Percentiles rank a stretch among this genome's conserved stretches.
Evolutionary conservation across 2,797 vertebrate species (phyloP).

Genomic region (Gouania willdenowi): DNA sequence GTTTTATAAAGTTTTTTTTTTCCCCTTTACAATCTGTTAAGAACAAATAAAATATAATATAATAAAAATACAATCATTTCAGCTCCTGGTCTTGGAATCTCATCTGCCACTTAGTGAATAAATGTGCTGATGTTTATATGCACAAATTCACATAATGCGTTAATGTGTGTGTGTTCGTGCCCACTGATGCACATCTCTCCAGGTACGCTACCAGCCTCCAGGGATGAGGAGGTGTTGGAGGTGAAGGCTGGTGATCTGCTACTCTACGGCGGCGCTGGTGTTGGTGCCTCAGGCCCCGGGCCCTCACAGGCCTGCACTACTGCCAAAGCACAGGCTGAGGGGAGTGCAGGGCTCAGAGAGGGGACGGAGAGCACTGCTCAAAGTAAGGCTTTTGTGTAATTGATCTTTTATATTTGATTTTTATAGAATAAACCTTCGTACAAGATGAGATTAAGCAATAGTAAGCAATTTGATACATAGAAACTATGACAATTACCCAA

Average conservation of each 20-base stretch:
- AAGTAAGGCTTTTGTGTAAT: constrained; percentile 47
- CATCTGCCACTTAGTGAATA: constrained; percentile 33
- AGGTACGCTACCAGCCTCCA: constrained; percentile 66
- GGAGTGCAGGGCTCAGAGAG: constrained; percentile 32
- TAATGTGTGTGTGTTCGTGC: constrained; percentile 27
- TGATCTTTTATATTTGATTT: neutral
- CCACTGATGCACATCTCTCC: constrained; percentile 61
- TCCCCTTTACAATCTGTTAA: no score
- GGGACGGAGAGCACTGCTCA: constrained; percentile 51
- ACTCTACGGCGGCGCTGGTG: constrained; percentile 57
- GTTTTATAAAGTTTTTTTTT: no score
- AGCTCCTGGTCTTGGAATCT: no score
- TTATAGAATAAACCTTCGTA: no score
- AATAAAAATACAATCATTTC: no score
- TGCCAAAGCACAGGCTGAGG: constrained; percentile 52
- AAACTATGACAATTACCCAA: no score
- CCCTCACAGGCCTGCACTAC: constrained; percentile 47
- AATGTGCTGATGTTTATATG: constrained; percentile 17
- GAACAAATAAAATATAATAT: no score
- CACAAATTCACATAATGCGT: constrained; percentile 3
- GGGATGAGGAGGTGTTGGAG: constrained; percentile 70
- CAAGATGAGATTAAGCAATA: no score
- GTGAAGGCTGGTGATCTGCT: constrained; percentile 69
- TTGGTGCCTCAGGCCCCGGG: constrained; percentile 54
- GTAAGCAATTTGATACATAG: no score